Evolutionary conservation across 2,888 invertebrate species (phyloP), one percentile per base, ranked within the genome.

Genomic region (Drosophila nr. medialis): DNA sequence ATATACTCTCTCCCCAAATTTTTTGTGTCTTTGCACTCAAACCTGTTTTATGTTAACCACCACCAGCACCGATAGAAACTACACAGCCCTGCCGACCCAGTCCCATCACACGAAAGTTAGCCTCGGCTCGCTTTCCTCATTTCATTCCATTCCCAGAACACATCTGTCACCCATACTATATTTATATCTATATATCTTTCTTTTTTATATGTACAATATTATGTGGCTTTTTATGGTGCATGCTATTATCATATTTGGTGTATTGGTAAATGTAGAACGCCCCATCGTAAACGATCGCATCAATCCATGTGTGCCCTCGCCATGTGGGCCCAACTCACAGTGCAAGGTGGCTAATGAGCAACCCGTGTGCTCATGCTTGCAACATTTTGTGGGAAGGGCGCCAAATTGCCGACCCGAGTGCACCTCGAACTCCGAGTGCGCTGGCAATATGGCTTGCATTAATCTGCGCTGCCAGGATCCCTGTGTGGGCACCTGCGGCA

Each of bases 321-420:
- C 97, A 5, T 98, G 97, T 92, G 97, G 97, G 63, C 95, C 96
- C 29, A 96, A 97, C 92, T 96, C 97, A 34, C 96, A 96, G 93
- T 98, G 98, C 93, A 95, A 96, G 81, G 94, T 95, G 45, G 78
- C 84, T 67, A 96, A 96, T 78, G 95, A 95, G 86, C 96, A 95
- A 80, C 95, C 97, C 29, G 96, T 96, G 50, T 97, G 97, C 91
- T 96, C 97, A 70, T 97, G 97, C 92, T 93, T 96, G 84, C 94
- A 95, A 55, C 95, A 96, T 90, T 97, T 96, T 91, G 94, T 97
- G 67, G 98, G 98, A 56, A 94, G 97, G 88, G 95, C 98, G 50
- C 97, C 97, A 45, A 96, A 96, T 92, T 98, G 97, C 91, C 95
- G 97, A 54, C 97, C 97, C 30, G 97, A 97, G 94, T 97, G 97